A percentile compares a stretch with the other conserved stretches of the same genome.
phyloP scores from a whole-genome alignment of 2,797 vertebrate genomes.

The Malacoraja senta region DNA sequence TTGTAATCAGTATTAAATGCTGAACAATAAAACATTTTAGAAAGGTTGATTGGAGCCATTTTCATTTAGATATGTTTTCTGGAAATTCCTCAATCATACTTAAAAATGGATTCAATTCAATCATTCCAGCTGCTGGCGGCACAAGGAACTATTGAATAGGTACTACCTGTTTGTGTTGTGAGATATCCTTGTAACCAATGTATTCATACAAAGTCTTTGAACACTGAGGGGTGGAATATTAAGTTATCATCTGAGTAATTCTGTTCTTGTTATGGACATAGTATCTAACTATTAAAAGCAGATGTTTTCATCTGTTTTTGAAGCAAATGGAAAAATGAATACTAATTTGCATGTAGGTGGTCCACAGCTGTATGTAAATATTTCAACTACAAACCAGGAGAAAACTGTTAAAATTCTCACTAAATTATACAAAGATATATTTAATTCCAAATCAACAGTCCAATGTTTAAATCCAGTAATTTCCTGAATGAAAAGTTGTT shows the following conservation, averaged over 20 bases:
- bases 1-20: neutral
- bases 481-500: neutral
- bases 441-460: constrained; percentile 8
- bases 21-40: neutral
- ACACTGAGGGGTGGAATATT: neutral
- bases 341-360: constrained; percentile 40
- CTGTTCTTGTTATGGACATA: neutral
- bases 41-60: neutral
- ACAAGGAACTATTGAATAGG: neutral
- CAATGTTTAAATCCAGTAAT: neutral
- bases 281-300: neutral
- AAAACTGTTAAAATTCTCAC: constrained; percentile 22
- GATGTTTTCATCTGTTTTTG: neutral
- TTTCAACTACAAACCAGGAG: constrained; percentile 42
- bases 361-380: constrained; percentile 39
- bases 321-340: neutral
- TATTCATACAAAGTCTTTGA: neutral
- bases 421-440: constrained; percentile 18
- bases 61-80: neutral
- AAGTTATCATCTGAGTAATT: neutral
- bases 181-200: neutral
- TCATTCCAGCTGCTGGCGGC: neutral
- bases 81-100: neutral
- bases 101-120: neutral
- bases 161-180: neutral